A percentile compares a stretch with the other conserved stretches of the same genome.
phyloP scores from a whole-genome alignment of 2,888 invertebrate species.

The Cantharis rufa region DNA sequence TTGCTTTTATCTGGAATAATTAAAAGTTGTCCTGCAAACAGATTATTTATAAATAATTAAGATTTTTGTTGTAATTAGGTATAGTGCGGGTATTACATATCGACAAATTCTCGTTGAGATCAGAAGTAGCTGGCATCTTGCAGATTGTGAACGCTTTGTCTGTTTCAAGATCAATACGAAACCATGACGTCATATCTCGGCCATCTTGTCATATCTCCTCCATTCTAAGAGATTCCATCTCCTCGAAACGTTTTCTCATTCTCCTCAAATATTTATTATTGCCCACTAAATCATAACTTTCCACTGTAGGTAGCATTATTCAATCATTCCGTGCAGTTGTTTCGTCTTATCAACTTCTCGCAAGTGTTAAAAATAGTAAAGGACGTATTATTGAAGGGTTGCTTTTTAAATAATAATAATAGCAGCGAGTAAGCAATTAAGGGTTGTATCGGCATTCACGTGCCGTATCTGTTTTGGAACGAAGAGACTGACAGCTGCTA shows the following conservation, averaged over 20 bases:
- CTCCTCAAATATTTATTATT: conserved; percentile 42
- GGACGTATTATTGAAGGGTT: conserved; percentile 6
- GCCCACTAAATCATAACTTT: conserved; percentile 28
- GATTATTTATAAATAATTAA: not conserved
- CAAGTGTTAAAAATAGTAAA: not conserved
- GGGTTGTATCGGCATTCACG: conserved; percentile 33
- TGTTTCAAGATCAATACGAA: conserved; percentile 55
- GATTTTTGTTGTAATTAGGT: not conserved
- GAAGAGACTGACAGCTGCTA: conserved; percentile 25
- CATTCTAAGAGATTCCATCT: conserved; percentile 53
- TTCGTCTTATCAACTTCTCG: not conserved
- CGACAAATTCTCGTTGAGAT: conserved; percentile 13
- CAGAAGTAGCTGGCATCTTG: conserved; percentile 33
- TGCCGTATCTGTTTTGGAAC: conserved; percentile 36
- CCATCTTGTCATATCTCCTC: conserved; percentile 59
- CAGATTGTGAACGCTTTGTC: conserved; percentile 47
- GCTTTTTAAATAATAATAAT: conserved; percentile 8
- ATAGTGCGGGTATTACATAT: not conserved
- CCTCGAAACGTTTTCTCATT: conserved; percentile 47
- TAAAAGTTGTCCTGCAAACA: not conserved
- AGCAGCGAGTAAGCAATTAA: conserved; percentile 18
- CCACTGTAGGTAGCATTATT: conserved; percentile 9
- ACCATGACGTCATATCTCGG: conserved; percentile 58
- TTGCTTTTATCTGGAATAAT: not conserved
- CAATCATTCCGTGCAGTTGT: conserved; percentile 7